Evolutionary conservation across 1,140 invertebrate species (phyloP), one percentile per base, ranked within the genome.

Genomic region (Brachionus rubens): DNA sequence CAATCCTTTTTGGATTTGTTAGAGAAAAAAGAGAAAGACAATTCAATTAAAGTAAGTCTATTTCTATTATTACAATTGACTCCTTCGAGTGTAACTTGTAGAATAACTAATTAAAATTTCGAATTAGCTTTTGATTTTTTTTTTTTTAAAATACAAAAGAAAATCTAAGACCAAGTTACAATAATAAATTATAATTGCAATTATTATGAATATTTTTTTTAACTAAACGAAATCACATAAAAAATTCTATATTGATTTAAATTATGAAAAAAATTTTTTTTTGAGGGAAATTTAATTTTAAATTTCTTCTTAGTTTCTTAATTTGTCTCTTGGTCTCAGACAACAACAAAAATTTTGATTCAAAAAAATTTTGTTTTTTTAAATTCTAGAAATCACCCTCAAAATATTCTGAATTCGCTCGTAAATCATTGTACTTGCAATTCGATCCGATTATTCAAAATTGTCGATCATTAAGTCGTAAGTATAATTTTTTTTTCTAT

Each of bases 361-460:
- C n/a, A 54, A 26, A n/a, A 26, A n/a, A 46, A 5, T 70, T 43
- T 70, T 24, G 28, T 70, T 30, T 70, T 36, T 47, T 70, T 6
- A 40, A 40, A 40, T 41, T 21, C n/a, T n/a, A n/a, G n/a, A 72
- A 72, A 72, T 50, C 68, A 12, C 56, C 56, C 1, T 4, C 26
- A 5, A 50, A 72, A 54, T 72, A 50, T 48, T 72, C 68, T 30
- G 68, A 72, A 40, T 72, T 72, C 24, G 68, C 68, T 30, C 46
- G 68, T 3, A 72, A 72, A n/a, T 72, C 68, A 24, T 28, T 72
- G 6, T 72, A 72, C 19, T 33, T 72, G 0, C 68, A 72, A 33
- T 72, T 72, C 21, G 68, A 72, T 54, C 68, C 68, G 33, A 72
- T 72, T 10, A 72, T 72, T 21, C 68, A 72, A 43, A 65, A 65